A percentile compares a stretch with the other conserved stretches of the same genome.
phyloP scores from a whole-genome alignment of 2,888 invertebrate genomes.

The Amphipoea oculea region DNA sequence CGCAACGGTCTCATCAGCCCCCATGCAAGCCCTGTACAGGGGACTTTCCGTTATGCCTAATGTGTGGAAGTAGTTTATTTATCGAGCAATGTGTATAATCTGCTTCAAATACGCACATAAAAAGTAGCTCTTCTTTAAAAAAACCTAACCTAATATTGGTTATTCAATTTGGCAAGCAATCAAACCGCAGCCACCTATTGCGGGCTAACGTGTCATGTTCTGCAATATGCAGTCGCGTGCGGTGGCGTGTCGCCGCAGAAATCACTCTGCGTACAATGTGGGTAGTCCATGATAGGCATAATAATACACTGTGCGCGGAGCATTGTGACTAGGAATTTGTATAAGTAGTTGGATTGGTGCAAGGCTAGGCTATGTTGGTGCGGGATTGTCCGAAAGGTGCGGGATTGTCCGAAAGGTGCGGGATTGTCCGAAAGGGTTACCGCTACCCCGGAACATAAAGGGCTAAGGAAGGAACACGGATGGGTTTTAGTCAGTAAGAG shows the following conservation, averaged over 20 bases:
- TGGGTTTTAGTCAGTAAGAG: too few species aligned
- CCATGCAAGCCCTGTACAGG: too few species aligned
- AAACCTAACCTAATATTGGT: neutral
- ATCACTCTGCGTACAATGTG: constrained; percentile 42
- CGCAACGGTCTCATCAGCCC: too few species aligned
- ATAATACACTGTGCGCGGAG: neutral
- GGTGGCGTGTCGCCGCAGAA: constrained; percentile 38
- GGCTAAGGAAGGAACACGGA: too few species aligned
- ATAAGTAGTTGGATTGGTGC: neutral
- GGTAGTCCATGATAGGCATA: constrained; percentile 14
- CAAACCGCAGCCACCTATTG: constrained; percentile 29
- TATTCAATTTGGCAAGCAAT: constrained; percentile 44
- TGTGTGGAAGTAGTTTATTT: too few species aligned
- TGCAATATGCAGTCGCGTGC: constrained; percentile 48
- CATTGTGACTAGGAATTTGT: neutral
- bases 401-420: too few species aligned
- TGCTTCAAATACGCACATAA: neutral
- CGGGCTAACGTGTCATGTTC: constrained; percentile 43
- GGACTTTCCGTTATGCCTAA: too few species aligned
- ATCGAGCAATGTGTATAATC: too few species aligned
- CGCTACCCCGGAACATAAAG: too few species aligned
- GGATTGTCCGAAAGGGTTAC: too few species aligned
- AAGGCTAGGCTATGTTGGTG: neutral
- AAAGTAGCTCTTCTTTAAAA: neutral
- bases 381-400: too few species aligned